Evolutionary conservation across 2,888 invertebrate genomes (phyloP).

Genomic region (Eupithecia dodoneata): DNA sequence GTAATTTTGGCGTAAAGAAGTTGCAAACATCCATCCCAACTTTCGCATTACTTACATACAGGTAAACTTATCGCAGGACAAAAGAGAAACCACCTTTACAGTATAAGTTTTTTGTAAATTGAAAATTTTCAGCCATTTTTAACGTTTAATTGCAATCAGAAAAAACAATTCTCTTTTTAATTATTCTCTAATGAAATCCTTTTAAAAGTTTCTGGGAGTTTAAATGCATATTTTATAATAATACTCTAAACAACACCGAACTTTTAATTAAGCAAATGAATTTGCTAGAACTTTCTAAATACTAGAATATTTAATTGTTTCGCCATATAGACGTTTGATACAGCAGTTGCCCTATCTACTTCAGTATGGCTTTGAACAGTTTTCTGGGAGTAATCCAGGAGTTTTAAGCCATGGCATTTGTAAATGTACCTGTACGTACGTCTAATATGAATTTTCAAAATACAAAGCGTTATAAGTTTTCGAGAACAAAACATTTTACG

Average conservation of each 20-base stretch:
- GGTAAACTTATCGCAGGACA: background rate
- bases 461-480: no score
- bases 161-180: background rate
- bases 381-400: background rate
- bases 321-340: no score
- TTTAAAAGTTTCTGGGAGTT: background rate
- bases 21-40: no score
- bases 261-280: constrained; percentile 9
- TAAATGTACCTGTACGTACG: no score
- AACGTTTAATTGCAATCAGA: background rate
- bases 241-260: background rate
- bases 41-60: no score
- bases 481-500: no score
- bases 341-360: no score
- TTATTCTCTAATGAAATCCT: background rate
- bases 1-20: no score
- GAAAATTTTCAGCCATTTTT: background rate
- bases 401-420: no score
- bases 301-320: constrained; percentile 10
- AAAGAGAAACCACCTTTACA: background rate
- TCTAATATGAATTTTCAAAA: no score
- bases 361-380: background rate
- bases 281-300: constrained; percentile 14
- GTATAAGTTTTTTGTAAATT: background rate
- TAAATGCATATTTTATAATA: background rate